Percentiles rank a stretch among this genome's conserved stretches.
Evolutionary conservation across 2,888 invertebrate genomes (phyloP).

Genomic region (Papilio protenor): DNA sequence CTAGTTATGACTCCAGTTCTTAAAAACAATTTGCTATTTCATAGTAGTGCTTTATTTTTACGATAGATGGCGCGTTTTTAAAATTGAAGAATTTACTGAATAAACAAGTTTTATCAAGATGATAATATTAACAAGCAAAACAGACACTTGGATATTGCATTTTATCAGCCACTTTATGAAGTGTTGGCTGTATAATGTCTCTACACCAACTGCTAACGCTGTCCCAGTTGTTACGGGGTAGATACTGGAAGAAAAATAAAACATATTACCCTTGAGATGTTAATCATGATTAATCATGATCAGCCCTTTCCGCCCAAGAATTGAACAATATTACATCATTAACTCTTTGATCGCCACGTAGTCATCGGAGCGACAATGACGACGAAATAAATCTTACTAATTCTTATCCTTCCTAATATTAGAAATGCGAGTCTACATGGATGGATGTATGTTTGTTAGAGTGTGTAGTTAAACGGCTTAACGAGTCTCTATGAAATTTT

Average conservation of each 20-base stretch:
- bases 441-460: too few relatives aligned
- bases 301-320: too few relatives aligned
- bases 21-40: background rate
- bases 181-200: constrained; percentile 52
- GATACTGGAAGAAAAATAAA: constrained; percentile 56
- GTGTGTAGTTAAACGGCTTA: too few relatives aligned
- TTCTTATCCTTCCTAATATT: too few relatives aligned
- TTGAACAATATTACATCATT: too few relatives aligned
- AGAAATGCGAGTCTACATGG: too few relatives aligned
- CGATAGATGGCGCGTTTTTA: background rate
- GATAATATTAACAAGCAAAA: constrained; percentile 25
- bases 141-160: constrained; percentile 54
- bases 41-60: background rate
- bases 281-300: too few relatives aligned
- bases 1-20: background rate
- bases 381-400: too few relatives aligned
- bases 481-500: too few relatives aligned
- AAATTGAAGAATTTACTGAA: background rate
- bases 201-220: constrained; percentile 54
- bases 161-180: constrained; percentile 54
- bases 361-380: too few relatives aligned
- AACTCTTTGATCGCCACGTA: too few relatives aligned
- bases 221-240: constrained; percentile 44
- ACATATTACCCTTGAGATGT: background rate
- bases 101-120: background rate